Evolutionary conservation across 2,888 invertebrate genomes (phyloP).

Genomic region (Entomobrya proxima): DNA sequence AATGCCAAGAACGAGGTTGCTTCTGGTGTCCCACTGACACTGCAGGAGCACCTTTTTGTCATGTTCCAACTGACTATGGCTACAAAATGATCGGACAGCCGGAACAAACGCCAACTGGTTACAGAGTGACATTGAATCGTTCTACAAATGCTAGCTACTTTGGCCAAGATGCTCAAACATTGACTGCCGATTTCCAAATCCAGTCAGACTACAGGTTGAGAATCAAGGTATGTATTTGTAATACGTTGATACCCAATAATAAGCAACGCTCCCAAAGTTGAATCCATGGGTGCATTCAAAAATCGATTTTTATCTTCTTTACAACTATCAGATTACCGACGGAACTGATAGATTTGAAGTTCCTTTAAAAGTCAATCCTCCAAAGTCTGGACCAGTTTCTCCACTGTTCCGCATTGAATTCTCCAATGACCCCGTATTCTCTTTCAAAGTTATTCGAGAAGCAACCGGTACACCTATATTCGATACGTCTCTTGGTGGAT

Average conservation of each 20-base stretch:
- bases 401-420: constrained; percentile 63
- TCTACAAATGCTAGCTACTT: constrained; percentile 64
- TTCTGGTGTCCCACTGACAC: constrained; percentile 80
- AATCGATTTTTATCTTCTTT: constrained; percentile 19
- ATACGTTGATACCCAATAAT: too few species aligned
- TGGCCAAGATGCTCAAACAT: constrained; percentile 64
- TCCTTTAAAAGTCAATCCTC: constrained; percentile 69
- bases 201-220: constrained; percentile 72
- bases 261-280: too few species aligned
- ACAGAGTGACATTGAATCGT: constrained; percentile 62
- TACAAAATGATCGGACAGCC: constrained; percentile 65
- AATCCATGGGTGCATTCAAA: too few species aligned
- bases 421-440: constrained; percentile 56
- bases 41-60: constrained; percentile 63
- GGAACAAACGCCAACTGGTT: constrained; percentile 51
- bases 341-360: constrained; percentile 70
- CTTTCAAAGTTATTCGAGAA: constrained; percentile 70
- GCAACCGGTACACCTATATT: constrained; percentile 70
- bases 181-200: constrained; percentile 66
- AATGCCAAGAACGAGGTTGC: constrained; percentile 83
- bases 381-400: constrained; percentile 19
- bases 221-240: constrained; percentile 63
- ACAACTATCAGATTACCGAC: constrained; percentile 67
- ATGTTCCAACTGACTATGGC: constrained; percentile 49
- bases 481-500: constrained; percentile 77